phyloP scores from a whole-genome alignment of 2,113 vertebrate genomes.

The Ursus arctos region DNA sequence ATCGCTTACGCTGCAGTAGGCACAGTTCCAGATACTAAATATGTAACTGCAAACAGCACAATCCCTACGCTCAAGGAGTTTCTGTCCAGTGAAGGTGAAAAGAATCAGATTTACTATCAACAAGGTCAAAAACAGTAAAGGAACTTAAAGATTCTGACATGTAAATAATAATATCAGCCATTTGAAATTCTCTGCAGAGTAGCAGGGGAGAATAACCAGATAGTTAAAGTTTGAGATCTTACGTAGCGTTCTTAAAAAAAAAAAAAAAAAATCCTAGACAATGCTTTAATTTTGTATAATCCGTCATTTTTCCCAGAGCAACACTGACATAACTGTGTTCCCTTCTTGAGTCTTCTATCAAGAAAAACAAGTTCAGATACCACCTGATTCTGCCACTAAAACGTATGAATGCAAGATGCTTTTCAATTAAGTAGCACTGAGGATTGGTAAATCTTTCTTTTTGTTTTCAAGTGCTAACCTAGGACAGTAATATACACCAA shows the following conservation, averaged over 20 bases:
- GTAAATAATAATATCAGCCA: not conserved
- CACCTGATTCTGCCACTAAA: slow-evolving; percentile 15
- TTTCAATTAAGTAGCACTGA: not conserved
- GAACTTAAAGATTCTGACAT: not conserved
- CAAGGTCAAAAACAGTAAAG: not conserved
- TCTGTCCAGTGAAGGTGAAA: not conserved
- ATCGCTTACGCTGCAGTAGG: not conserved
- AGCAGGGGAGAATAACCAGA: slow-evolving; percentile 5
- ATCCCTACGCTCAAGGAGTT: not conserved
- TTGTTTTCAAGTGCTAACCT: not conserved
- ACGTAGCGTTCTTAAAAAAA: not conserved
- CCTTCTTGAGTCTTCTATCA: slow-evolving; percentile 12
- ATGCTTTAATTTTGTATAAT: slow-evolving; percentile 28
- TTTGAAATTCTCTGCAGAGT: slow-evolving; percentile 9
- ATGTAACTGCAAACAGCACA: not conserved
- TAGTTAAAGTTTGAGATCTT: not conserved
- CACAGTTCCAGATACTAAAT: not conserved
- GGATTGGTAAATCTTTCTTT: not conserved
- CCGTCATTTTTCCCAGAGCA: not conserved
- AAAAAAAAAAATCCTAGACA: not conserved
- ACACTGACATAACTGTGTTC: not conserved
- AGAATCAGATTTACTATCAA: slow-evolving; percentile 27
- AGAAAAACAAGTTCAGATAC: not conserved
- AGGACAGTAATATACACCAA: not conserved
- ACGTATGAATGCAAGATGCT: not conserved